These are phyloP conservation scores for Parazoanthus swiftii DNA, from an alignment of 92 coral and sea anemone genomes.

Conservation along the genomic window DNA sequence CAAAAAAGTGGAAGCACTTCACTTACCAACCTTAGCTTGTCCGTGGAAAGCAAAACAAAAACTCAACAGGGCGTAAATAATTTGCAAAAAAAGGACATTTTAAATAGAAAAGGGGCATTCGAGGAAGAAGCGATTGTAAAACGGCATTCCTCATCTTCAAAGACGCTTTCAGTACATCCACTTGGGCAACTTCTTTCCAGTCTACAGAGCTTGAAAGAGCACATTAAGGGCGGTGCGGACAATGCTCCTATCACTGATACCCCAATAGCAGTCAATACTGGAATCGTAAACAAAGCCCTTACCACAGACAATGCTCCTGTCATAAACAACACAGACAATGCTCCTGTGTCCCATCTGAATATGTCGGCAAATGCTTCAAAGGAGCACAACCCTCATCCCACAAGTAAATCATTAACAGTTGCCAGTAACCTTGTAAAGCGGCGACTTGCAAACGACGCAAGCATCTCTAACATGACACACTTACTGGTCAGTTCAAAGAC, in stretches of 20 bases:
- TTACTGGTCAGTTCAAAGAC: background rate
- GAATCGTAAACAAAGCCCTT: background rate
- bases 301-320: background rate
- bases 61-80: background rate
- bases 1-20: background rate
- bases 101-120: background rate
- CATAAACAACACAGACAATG: background rate
- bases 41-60: background rate
- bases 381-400: background rate
- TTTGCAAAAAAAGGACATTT: background rate
- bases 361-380: background rate
- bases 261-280: background rate
- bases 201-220: constrained; percentile 28
- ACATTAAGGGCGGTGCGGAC: constrained; percentile 6
- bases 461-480: background rate
- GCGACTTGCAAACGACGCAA: background rate
- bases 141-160: background rate
- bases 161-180: constrained; percentile 27
- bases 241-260: background rate
- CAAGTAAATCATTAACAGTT: background rate
- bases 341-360: background rate
- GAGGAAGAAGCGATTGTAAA: background rate
- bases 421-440: background rate
- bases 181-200: constrained; percentile 30
- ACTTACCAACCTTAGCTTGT: background rate